Evolutionary conservation across 1,140 invertebrate genomes (phyloP).

Genomic region (Brachionus plicatilis): DNA sequence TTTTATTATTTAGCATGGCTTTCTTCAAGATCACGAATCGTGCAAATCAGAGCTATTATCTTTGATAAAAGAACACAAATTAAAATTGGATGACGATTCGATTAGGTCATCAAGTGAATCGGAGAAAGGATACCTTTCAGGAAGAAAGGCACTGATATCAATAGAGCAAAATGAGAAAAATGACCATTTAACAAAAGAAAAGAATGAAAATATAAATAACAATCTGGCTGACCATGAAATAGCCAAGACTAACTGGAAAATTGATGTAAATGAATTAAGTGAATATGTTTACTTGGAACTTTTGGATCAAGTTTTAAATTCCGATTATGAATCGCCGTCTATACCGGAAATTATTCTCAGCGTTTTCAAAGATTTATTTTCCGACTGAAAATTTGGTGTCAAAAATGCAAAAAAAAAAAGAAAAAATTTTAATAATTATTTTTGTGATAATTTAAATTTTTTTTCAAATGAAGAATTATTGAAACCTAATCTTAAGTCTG

Average conservation of each 20-base stretch:
- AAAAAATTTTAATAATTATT: too few relatives aligned
- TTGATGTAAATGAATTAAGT: background rate
- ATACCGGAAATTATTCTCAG: constrained; percentile 28
- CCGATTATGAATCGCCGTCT: constrained; percentile 29
- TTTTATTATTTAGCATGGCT: constrained; percentile 2
- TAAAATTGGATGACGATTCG: background rate
- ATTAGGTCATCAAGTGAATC: background rate
- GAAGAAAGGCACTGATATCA: background rate
- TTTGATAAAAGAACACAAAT: background rate
- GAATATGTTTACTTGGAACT: background rate
- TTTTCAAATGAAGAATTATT: too few relatives aligned
- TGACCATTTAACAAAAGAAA: background rate
- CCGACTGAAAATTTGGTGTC: background rate
- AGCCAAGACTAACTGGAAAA: background rate
- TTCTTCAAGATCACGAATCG: background rate
- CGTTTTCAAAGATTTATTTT: constrained; percentile 8
- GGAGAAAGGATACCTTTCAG: background rate
- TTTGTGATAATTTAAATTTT: too few relatives aligned
- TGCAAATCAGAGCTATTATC: background rate
- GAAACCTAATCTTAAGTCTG: too few relatives aligned
- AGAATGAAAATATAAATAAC: background rate
- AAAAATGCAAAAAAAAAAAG: too few relatives aligned
- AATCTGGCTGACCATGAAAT: background rate
- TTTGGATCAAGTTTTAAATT: constrained; percentile 20
- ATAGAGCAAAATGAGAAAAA: background rate